Base-by-base conservation (phyloP, 2,888 invertebrate species). In the Drosophila heteroneura region DNA sequence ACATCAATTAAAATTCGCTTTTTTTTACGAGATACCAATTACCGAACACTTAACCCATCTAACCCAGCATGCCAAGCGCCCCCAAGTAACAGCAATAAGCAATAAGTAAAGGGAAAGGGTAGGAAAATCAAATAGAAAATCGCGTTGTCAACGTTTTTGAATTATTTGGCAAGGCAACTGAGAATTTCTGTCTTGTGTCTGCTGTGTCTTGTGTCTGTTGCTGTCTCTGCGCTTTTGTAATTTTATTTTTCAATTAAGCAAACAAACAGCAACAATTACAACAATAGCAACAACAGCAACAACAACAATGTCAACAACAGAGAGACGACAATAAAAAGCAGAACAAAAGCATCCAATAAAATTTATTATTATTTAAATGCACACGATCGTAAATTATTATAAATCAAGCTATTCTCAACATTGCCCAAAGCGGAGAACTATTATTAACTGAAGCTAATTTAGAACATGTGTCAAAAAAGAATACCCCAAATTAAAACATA, bases 241-340 rank as follows among this genome's bases (percentile, higher is more conserved):
- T 74, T 70, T 78, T 70, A 70, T 70, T 77, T 82, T 80, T 82
- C 71, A 81, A 81, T 83, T 80, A 77, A 49, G 64, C 70, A 72
- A 70, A 72, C 68, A 64, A 57, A 33, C 65, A 76, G 4, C 39
- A 30, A 39, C 39, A 30, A 39, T 32, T 44, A 58, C 58, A 58
- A 52, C 30, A 52, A 52, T 28, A 26, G 0, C 9, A 22, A 30
- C 37, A 37, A 16, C 32, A 26, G 0, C 19, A 22, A 37, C 37
- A 37, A 16, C 14, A 52, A 61, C n/a, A 54, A 32, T 44, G 44
- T 22, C 12, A 26, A 26, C 47, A 26, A 16, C 47, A 47, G 3
- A 41, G 12, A 33, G 26, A 52, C n/a, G 51, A 60, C 60, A 28
- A 60, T 37, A 51, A 35, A 26, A 26, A n/a, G n/a, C 26, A 12